Evolutionary conservation across 2,113 vertebrate genomes (phyloP), one percentile per base, ranked within the genome.

Genomic region (Ranitomeya variabilis): DNA sequence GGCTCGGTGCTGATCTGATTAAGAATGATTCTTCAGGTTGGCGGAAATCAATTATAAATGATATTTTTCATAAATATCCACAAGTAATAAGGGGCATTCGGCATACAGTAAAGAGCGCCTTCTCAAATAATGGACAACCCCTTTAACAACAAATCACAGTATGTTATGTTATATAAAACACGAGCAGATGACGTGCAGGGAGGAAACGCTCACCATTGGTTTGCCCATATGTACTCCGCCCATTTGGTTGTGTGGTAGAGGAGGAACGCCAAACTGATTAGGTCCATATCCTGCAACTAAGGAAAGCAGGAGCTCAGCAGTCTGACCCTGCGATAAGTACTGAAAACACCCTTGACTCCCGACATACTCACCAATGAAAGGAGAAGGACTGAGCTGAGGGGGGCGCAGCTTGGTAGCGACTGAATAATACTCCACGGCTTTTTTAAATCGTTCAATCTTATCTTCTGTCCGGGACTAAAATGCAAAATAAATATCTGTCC

Each of bases 341-440:
- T 1, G 15, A 54, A 80, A 0, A 62, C 10, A 37, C 7, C 13
- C 55, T 5, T 5, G 51, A 55, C 51, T 69, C 2, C 31, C 45
- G 26, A 71, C 91, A 90, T 85, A 95, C 97, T 96, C 94, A 98
- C 97, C 94, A 91, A 97, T 94, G 92, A 96, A 96, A 37, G 96
- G 93, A 85, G 96, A 94, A 59, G 95, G 95, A 90, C 95, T 95
- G 93, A 96, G 92, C 91, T 94, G 95, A 57, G 51, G 81, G 3
- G 95, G 95, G 90, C 96, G 95, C 59, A 96, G 94, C 93, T 97
- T 97, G 93, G 95, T 96, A 92, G 97, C 96, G 87, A 95, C 95
- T 60, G 97, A 97, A 92, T 97, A 98, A 91, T 97, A 98, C 79
- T 97, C 96, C 92, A 98, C 97, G 88, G 97, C 97, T 93, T 96